Base-by-base conservation (phyloP, 2,888 invertebrate species). In the Meliscaeva auricollis region DNA sequence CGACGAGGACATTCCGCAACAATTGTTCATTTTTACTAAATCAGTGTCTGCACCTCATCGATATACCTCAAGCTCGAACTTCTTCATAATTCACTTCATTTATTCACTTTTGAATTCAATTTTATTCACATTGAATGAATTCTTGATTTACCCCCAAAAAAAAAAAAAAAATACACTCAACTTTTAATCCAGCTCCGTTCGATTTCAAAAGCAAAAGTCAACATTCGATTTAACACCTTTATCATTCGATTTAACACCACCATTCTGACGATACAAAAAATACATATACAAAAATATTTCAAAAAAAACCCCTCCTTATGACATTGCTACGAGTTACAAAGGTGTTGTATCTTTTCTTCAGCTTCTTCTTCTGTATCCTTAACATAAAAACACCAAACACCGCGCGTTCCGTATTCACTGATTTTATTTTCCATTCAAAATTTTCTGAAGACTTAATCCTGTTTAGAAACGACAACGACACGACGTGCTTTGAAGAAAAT, bases 361-460 rank as follows among this genome's bases (percentile, higher is more conserved):
- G 6, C 22, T n/a, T n/a, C 13, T 13, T 20, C 0, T 20, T 58
- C 13, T 4, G 2, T 4, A 38, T n/a, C n/a, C n/a, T n/a, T n/a
- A 38, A 38, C 2, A 8, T 5, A 11, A 38, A 35, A 44, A 62
- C 11, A 15, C 46, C 7, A 78, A 35, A 32, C 26, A 38, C 50
- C 66, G 58, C 50, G 66, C 56, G 13, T 64, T 41, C 52, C 44
- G 15, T 74, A 41, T 70, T 76, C 41, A 66, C 56, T 62, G 72
- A 82, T 77, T 83, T 77, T 68, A 76, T 60, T 68, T 83, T 69
- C 38, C 66, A 83, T 83, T 73, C 73, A 83, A 77, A 83, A 9
- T 38, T 73, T 76, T 32, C 50, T 72, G 68, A 80, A 50, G 50
- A 75, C 82, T 62, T 77, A 77, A 82, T 77, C 77, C 82, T 60